Conservation (phyloP, 2,888 invertebrate species). For the Eugnorisma glareosa region DNA sequence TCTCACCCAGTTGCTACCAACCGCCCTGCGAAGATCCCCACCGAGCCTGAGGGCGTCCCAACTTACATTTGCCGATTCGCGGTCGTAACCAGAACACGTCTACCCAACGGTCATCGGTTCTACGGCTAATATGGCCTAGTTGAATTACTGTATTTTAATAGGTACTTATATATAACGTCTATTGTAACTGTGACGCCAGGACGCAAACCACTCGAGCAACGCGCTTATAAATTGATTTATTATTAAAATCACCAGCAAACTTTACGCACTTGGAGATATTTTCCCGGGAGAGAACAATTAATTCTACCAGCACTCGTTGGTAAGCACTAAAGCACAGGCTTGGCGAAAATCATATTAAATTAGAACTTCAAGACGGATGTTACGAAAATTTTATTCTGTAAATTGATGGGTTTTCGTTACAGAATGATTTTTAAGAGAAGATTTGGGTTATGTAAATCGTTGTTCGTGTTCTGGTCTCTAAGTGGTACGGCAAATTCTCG, state of each 20-base stretch:
- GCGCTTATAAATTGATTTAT: conserved; percentile 74
- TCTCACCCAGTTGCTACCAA: no score
- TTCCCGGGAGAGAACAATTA: conserved; percentile 56
- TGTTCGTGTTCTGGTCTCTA: neutral
- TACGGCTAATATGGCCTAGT: neutral
- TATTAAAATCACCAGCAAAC: conserved; percentile 70
- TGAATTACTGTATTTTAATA: neutral
- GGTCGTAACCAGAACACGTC: no score
- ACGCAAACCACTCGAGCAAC: conserved; percentile 47
- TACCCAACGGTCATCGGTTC: no score
- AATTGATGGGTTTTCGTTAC: neutral
- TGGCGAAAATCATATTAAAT: conserved; percentile 46
- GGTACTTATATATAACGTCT: neutral
- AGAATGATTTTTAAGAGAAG: neutral
- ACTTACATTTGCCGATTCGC: no score
- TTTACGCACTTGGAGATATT: conserved; percentile 56
- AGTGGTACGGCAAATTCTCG: neutral
- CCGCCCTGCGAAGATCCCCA: no score
- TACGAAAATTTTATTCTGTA: conserved; percentile 19
- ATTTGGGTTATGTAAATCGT: conserved; percentile 7
- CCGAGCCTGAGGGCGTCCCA: no score
- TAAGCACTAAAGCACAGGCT: conserved; percentile 56
- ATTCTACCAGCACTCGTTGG: conserved; percentile 43
- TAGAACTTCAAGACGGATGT: conserved; percentile 32
- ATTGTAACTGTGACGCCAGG: neutral